Evolutionary conservation across 2,113 vertebrate genomes (phyloP), one percentile per base, ranked within the genome.

Genomic region (Nothocercus julius): DNA sequence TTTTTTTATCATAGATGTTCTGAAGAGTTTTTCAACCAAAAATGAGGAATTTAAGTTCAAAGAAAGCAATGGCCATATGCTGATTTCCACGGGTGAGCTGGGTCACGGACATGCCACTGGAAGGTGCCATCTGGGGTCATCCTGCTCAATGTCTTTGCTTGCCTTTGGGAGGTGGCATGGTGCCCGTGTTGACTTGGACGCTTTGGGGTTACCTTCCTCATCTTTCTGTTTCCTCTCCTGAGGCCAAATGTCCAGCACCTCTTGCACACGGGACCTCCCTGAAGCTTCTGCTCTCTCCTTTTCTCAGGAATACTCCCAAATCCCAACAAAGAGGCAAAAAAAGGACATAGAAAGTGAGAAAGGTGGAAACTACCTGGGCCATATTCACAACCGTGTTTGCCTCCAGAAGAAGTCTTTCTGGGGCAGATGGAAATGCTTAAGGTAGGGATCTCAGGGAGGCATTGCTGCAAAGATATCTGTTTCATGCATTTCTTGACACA

Each of bases 271-370:
- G 3, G 13, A 5, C 28, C 20, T 18, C 25, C 45, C 24, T 27
- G 53, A 54, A 70, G 3, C 1, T 0, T 10, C 16, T 8, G 3
- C 1, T 51, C 92, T 47, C 25, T 34, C 38, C 36, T 0, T 0
- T 13, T 13, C 2, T 69, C 44, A 66, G 62, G 16, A 85, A 34
- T 5, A 30, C 21, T 64, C 83, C 34, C 5, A 62, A 75, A 63
- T 11, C 56, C 16, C 27, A 40, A 40, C 17, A 68, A 63, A 88
- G 2, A 18, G 49, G 9, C 0, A 2, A 53, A 80, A 89, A 86
- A 80, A 89, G 82, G 4, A 40, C 66, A 49, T 68, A 62, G 32
- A 42, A 44, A 82, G 3, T 4, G 36, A 81, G 49, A 36, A 54
- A 53, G 22, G 30, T 49, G 73, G 76, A 30, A 81, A 86, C 9